Evolutionary conservation across 2,888 invertebrate species (phyloP), one percentile per base, ranked within the genome.

Genomic region (Tachina lurida): DNA sequence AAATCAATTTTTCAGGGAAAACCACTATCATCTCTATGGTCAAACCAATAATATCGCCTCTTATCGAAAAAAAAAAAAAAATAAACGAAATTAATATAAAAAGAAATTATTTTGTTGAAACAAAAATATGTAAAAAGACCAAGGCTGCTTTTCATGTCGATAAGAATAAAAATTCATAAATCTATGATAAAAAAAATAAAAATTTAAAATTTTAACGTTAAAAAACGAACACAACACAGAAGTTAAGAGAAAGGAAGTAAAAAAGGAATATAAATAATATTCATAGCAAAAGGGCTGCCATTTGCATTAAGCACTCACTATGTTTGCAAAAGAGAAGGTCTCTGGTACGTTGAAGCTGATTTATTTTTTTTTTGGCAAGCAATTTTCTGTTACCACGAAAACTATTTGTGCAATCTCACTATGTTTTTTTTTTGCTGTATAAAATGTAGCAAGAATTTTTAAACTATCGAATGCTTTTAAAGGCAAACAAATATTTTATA

Each of bases 121-220:
- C 19, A 65, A 68, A 41, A 67, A 43, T 65, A n/a, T 5, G 75
- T 63, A 76, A 62, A 77, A 65, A 47, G 45, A 81, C 70, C 68
- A 71, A 79, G 80, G 78, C 77, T 81, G 84, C 81, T 87, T 87
- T 84, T 77, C 86, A 84, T 86, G 84, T 87, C 84, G 87, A 87
- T 87, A 87, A 87, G 80, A 76, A 75, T 47, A 47, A 71, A 79
- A 83, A 79, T 87, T 73, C 84, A 83, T 86, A 84, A 84, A 84
- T 87, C 84, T 79, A 86, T 77, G 58, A 68, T 68, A 74, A 49
- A 82, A 76, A 75, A 76, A 65, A 39, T 17, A 45, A 31, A 71
- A 76, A 68, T 76, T 82, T 80, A 63, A 82, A 81, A 81, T 68
- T 68, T 47, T 63, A 65, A 65, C 56, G n/a, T 19, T 3, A 10